Evolutionary conservation across 2,797 vertebrate species (phyloP), one percentile per base, ranked within the genome.

Genomic region (Lindbergichthys nudifrons): DNA sequence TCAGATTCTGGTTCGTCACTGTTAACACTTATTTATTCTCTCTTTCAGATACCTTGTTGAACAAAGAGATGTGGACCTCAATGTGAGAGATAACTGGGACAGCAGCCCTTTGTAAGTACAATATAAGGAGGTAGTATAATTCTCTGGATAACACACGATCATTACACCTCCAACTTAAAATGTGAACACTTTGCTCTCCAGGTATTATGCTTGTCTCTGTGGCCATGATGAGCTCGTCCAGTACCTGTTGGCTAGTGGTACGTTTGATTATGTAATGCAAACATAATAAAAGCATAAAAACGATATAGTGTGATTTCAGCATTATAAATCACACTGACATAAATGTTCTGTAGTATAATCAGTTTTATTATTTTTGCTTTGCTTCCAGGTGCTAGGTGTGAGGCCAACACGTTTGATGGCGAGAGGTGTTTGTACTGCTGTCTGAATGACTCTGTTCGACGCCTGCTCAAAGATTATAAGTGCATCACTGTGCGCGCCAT

Each of bases 41-140:
- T 51, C 59, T 51, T 21, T 4, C 39, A 99, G 97, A 88, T 96
- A 98, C 89, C 95, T 99, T 91, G 95, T 99, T 88, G 98, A 99
- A 77, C 96, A 99, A 91, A 96, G 97, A 82, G 98, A 99, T 58
- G 96, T 97, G 93, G 97, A 98, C 87, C 95, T 99, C 82, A 99
- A 99, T 86, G 95, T 99, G 66, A 96, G 96, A 87, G 98, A 99
- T 90, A 97, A 97, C 80, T 99, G 98, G 97, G 97, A 99, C 94
- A 98, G 97, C 86, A 98, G 96, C 45, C 98, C 97, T 4, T 83
- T 99, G 97, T 99, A 93, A 97, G 98, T 96, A 73, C 16, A 23
- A 18, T 41, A 11, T 5, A n/a, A 21, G 8, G 5, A 42, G 19
- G 1, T 1, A 0, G 3, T 43, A 10, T 6, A 5, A 36, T 39